Base-by-base conservation (phyloP, 2,888 invertebrate species). In the Drosophila sordidapex region DNA sequence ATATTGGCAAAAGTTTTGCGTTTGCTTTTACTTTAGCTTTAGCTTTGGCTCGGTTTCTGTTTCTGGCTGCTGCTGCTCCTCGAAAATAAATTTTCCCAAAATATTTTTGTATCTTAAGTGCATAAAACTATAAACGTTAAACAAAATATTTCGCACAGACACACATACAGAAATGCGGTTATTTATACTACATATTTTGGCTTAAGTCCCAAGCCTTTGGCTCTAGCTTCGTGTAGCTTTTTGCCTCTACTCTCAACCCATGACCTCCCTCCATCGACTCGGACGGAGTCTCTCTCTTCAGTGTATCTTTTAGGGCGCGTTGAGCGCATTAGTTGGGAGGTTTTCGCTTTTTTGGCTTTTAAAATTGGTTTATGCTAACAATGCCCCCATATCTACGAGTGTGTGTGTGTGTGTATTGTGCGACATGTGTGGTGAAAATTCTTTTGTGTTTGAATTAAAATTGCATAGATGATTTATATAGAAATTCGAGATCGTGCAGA, bases 61-160 rank as follows among this genome's bases (percentile, higher is more conserved):
- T 51, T 65, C 67, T 60, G 71, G 69, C 73, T 82, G 36, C 69
- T 52, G 73, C 80, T 75, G 79, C 72, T 65, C 79, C 70, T 80
- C 56, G 70, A 81, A 83, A 88, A 88, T 83, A 90, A 90, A 90
- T 88, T 90, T 81, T 61, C 85, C 69, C 71, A 82, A 82, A 81
- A 83, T 87, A 90, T 87, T 88, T 87, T 83, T 61, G 77, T 76
- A 86, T 88, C 87, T 88, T 87, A 87, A 87, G 87, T 87, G 87
- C 83, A 87, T 87, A 87, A 87, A 90, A 87, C 90, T 87, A 87
- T 87, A 87, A 88, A 88, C 87, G 87, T 87, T 87, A 87, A 87
- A 88, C 87, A 87, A 87, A 87, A 87, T 87, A 90, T 90, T 86
- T 90, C 75, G 66, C 76, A 75, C 76, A 79, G 65, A 76, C 60